A percentile compares a stretch with the other conserved stretches of the same genome.
Evolutionary conservation across 2,113 vertebrate species (phyloP).

Genomic region (Trichomycterus rosablanca): DNA sequence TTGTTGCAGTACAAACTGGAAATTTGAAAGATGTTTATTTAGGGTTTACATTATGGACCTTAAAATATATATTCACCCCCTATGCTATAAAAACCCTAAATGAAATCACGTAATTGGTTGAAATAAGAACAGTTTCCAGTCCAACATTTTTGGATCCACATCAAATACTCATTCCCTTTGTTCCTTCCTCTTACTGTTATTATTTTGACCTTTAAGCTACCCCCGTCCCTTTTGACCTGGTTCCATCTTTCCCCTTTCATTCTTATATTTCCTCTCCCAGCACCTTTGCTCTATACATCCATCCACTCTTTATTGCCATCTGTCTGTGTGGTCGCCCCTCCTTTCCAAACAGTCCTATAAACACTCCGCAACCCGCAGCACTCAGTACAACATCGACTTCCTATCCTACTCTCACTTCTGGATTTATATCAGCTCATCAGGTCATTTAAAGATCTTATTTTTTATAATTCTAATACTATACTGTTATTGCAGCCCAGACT

Average conservation of each 20-base stretch:
- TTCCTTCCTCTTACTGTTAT: slow-evolving; percentile 3
- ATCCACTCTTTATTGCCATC: slow-evolving; percentile 9
- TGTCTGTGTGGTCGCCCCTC: slow-evolving; percentile 1
- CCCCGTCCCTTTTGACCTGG: slow-evolving; percentile 13
- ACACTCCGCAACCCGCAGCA: slow-evolving; percentile 9
- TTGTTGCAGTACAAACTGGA: too few species aligned
- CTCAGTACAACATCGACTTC: slow-evolving; percentile 44
- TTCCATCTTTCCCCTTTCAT: slow-evolving; percentile 1
- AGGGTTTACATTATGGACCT: too few species aligned
- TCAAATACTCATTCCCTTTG: slow-evolving; percentile 2
- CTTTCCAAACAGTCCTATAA: neutral
- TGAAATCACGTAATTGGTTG: too few species aligned
- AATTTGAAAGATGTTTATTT: too few species aligned
- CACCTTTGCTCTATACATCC: neutral
- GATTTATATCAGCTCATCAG: neutral
- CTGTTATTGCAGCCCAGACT: too few species aligned
- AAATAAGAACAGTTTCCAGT: neutral
- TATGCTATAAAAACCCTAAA: too few species aligned
- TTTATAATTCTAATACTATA: too few species aligned
- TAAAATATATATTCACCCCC: too few species aligned
- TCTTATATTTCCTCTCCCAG: neutral
- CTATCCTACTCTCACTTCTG: slow-evolving; percentile 11
- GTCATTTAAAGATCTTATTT: too few species aligned
- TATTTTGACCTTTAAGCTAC: neutral
- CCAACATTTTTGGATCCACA: neutral